Percentiles rank a stretch among this genome's conserved stretches.
Evolutionary conservation across 2,113 vertebrate species (phyloP).

Genomic region (Heterotis niloticus): DNA sequence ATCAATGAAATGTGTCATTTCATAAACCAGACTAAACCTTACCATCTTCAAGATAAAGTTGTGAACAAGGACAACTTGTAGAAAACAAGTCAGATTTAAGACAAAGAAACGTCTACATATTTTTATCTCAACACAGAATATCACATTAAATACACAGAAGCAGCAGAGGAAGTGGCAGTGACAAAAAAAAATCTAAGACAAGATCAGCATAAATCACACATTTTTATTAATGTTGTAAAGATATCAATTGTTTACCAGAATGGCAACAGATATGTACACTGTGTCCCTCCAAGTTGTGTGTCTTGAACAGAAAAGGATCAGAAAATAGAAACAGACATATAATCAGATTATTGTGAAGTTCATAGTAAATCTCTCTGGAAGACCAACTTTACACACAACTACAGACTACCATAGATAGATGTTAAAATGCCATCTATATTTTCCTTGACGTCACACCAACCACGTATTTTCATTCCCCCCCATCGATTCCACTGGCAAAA

Average conservation of each 20-base stretch:
- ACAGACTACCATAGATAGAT: constrained; percentile 41
- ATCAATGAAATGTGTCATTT: too few species aligned
- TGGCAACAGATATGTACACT: constrained; percentile 75
- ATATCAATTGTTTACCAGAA: constrained; percentile 74
- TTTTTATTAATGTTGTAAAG: constrained; percentile 87
- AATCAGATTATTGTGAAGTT: constrained; percentile 60
- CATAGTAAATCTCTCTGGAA: constrained; percentile 62
- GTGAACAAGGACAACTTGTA: too few species aligned
- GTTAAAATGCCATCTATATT: constrained; percentile 49
- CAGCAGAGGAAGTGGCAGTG: constrained; percentile 11
- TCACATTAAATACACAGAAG: too few species aligned
- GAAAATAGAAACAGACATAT: constrained; percentile 53
- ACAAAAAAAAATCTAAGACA: constrained; percentile 44
- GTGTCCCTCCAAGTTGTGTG: constrained; percentile 70
- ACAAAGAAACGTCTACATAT: not conserved
- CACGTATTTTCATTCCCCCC: constrained; percentile 57
- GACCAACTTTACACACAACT: constrained; percentile 66
- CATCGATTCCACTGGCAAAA: constrained; percentile 69
- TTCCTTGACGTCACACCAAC: constrained; percentile 63
- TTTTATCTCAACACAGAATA: not conserved
- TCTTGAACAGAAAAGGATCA: constrained; percentile 50
- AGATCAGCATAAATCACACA: constrained; percentile 82
- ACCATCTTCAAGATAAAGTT: too few species aligned
- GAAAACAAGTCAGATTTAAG: too few species aligned
- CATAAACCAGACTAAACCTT: too few species aligned